phyloP scores from a whole-genome alignment of 1,140 invertebrate species.

The Listronotus oregonensis region DNA sequence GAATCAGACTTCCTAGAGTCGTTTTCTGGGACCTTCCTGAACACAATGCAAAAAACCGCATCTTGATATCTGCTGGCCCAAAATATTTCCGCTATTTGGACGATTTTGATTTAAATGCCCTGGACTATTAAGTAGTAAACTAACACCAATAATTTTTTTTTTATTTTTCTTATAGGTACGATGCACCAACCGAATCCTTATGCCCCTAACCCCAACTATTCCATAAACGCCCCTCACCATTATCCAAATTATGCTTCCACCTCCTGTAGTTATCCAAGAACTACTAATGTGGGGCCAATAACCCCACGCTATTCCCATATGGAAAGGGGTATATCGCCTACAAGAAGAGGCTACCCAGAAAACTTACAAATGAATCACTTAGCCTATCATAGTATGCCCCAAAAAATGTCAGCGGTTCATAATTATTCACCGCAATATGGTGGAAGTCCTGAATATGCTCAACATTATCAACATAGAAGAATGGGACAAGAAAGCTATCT shows the following conservation, averaged over 20 bases:
- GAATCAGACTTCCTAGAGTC: too few relatives aligned
- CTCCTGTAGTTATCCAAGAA: constrained; percentile 40
- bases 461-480: constrained; percentile 52
- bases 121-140: too few relatives aligned
- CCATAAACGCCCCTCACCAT: constrained; percentile 30
- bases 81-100: too few relatives aligned
- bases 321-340: constrained; percentile 43
- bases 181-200: constrained; percentile 30
- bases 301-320: constrained; percentile 24
- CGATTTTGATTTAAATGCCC: too few relatives aligned
- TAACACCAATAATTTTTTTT: too few relatives aligned
- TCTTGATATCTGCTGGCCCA: too few relatives aligned
- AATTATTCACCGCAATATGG: constrained; percentile 40
- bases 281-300: constrained; percentile 36
- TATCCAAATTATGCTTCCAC: constrained; percentile 37
- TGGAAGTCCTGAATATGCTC: constrained; percentile 49
- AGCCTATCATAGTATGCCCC: constrained; percentile 35
- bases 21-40: too few relatives aligned
- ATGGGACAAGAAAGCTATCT: constrained; percentile 41
- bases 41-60: too few relatives aligned
- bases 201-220: constrained; percentile 24
- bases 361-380: constrained; percentile 37
- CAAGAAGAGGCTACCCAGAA: constrained; percentile 34
- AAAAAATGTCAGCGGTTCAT: constrained; percentile 35
- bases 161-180: constrained; percentile 14